These are phyloP conservation scores for Anableps anableps DNA, from an alignment of 2,797 vertebrate genomes.

Conservation along the genomic window DNA sequence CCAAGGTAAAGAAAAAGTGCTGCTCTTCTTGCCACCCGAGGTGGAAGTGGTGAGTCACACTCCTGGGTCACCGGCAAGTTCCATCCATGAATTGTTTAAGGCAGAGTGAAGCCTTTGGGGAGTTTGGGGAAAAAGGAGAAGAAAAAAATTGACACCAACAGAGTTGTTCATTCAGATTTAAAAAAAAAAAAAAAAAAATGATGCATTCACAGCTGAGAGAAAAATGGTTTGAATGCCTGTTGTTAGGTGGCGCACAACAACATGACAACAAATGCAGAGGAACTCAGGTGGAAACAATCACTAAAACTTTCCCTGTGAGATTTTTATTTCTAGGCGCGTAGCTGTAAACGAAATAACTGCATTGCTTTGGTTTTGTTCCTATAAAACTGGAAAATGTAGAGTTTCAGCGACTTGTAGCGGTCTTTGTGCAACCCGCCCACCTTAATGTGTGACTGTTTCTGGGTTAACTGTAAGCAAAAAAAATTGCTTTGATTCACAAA, in stretches of 20 bases:
- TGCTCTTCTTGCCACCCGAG: constrained; percentile 45
- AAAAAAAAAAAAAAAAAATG: constrained; percentile 24
- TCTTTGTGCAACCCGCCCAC: constrained; percentile 28
- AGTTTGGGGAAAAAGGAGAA: constrained; percentile 19
- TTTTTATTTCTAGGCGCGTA: constrained; percentile 69
- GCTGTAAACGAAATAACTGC: constrained; percentile 70
- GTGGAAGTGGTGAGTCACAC: constrained; percentile 75
- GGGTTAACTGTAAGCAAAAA: constrained; percentile 4
- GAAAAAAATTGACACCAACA: constrained; percentile 14
- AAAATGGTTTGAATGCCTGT: constrained; percentile 63
- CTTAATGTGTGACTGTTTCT: constrained; percentile 32
- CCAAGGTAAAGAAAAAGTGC: constrained; percentile 66
- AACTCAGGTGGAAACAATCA: constrained; percentile 72
- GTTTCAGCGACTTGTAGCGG: background rate
- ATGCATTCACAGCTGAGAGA: constrained; percentile 52
- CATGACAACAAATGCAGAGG: constrained; percentile 63
- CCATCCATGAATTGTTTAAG: constrained; percentile 74
- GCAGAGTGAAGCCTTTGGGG: constrained; percentile 71
- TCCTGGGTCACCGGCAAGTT: constrained; percentile 63
- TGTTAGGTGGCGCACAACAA: constrained; percentile 74
- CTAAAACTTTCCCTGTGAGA: constrained; percentile 75
- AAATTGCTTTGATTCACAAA: constrained; percentile 29
- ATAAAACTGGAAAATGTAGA: constrained; percentile 54
- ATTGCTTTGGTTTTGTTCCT: constrained; percentile 61
- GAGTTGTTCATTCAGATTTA: constrained; percentile 27